Conservation (phyloP, 2,797 vertebrate genomes). For the Mus spretus region DNA sequence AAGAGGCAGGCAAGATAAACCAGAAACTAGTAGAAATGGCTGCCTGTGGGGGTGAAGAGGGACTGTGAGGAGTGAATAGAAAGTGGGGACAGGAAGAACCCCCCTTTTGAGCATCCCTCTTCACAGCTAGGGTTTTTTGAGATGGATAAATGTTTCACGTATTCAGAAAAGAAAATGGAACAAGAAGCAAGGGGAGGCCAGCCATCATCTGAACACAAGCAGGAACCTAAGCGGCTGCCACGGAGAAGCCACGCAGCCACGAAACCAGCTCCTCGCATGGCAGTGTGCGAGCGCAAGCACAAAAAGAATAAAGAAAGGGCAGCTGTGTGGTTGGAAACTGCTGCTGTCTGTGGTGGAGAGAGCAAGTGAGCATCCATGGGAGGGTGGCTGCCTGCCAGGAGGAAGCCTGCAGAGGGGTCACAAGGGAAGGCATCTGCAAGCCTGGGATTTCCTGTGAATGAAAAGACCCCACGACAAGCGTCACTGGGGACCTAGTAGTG, state of each 20-base stretch:
- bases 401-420: fast-evolving
- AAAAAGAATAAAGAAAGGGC: neutral
- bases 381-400: neutral
- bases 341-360: fast-evolving
- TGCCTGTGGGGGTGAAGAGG: neutral
- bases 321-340: neutral
- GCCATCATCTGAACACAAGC: neutral
- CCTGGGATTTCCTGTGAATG: neutral
- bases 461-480: fast-evolving
- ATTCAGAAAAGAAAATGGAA: neutral
- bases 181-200: neutral
- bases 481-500: fast-evolving
- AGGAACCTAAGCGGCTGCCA: neutral
- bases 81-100: fast-evolving
- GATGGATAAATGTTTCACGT: neutral
- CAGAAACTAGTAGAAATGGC: slow-evolving; percentile 6
- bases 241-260: neutral
- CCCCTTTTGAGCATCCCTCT: neutral
- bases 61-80: neutral
- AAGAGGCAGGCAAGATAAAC: slow-evolving; percentile 21
- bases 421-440: neutral
- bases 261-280: fast-evolving
- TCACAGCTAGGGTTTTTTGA: neutral
- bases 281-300: neutral
- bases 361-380: neutral